These are phyloP conservation scores for Gonioctena quinquepunctata DNA, from an alignment of 1,140 invertebrate species.

Conservation along the genomic window DNA sequence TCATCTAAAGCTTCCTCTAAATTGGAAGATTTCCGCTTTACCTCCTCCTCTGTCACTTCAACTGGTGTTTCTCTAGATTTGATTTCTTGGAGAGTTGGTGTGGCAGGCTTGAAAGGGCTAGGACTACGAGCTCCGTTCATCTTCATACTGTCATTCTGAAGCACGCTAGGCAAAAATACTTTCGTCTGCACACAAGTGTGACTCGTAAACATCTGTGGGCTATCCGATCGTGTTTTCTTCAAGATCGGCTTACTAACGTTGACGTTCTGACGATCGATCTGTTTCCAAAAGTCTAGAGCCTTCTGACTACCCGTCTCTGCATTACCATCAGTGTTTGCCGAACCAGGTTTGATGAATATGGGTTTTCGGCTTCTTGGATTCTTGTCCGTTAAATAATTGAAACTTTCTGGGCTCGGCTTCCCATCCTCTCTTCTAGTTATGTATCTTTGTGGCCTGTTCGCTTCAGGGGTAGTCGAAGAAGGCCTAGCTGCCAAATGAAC, in stretches of 20 bases:
- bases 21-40: constrained; percentile 65
- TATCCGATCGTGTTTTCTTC: constrained; percentile 23
- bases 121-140: constrained; percentile 1
- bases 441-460: constrained; percentile 39
- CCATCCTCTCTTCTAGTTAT: constrained; percentile 30
- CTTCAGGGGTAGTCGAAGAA: constrained; percentile 62
- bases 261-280: constrained; percentile 61
- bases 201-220: constrained; percentile 51
- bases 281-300: constrained; percentile 67
- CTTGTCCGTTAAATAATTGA: constrained; percentile 69
- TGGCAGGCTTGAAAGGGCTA: constrained; percentile 46
- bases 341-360: constrained; percentile 55
- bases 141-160: constrained; percentile 24
- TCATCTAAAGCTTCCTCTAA: constrained; percentile 85
- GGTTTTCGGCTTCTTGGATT: constrained; percentile 68
- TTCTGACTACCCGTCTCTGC: constrained; percentile 31
- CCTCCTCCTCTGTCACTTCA: constrained; percentile 29
- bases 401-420: constrained; percentile 49
- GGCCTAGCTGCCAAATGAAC: constrained; percentile 55
- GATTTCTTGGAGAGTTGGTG: constrained; percentile 22
- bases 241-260: constrained; percentile 16
- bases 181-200: constrained; percentile 48
- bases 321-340: constrained; percentile 22
- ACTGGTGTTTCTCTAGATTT: background rate
- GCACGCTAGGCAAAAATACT: constrained; percentile 45